Base-by-base conservation (phyloP, 2,888 invertebrate species). In the Cordilura impudica region DNA sequence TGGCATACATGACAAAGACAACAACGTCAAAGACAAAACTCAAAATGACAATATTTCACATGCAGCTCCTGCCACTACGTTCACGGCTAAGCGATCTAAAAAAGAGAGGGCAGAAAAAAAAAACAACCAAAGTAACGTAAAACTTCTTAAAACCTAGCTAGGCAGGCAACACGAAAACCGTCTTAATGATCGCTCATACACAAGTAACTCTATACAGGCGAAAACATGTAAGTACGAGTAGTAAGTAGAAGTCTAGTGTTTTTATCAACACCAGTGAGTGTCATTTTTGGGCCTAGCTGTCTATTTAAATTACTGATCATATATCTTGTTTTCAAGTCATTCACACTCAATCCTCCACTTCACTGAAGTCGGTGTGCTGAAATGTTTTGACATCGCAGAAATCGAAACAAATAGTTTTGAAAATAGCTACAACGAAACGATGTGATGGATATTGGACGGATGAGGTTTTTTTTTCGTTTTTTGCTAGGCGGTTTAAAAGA, bases 291-390 rank as follows among this genome's bases (percentile, higher is more conserved):
- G 75, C 71, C 71, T 75, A 75, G 71, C 75, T 79, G 79, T 79
- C 75, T 75, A 77, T 77, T 81, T 73, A 77, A 81, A 80, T 76
- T 80, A 61, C 76, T 21, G 80, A 70, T 73, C 76, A 77, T 81
- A 73, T 76, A 73, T 81, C 73, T 76, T 75, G 75, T 79, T 79
- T 53, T 72, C 71, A 67, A 79, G 79, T 75, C 79, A 79, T 67
- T 79, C 79, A 79, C 75, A 72, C 79, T 72, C 61, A 23, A 75
- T 23, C 19, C 67, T 39, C 63, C 10, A 43, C 49, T 19, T 19
- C 49, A 49, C 12, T 49, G 10, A n/a, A 43, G 3, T 43, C 10
- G 12, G 21, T 10, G 19, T 49, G 2, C 6, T n/a, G 23, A 72
- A 71, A 71, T 79, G 70, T 75, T 79, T 75, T 79, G 79, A 79